phyloP scores from a whole-genome alignment of 2,797 vertebrate species.

The Rhinichthys osculus region DNA sequence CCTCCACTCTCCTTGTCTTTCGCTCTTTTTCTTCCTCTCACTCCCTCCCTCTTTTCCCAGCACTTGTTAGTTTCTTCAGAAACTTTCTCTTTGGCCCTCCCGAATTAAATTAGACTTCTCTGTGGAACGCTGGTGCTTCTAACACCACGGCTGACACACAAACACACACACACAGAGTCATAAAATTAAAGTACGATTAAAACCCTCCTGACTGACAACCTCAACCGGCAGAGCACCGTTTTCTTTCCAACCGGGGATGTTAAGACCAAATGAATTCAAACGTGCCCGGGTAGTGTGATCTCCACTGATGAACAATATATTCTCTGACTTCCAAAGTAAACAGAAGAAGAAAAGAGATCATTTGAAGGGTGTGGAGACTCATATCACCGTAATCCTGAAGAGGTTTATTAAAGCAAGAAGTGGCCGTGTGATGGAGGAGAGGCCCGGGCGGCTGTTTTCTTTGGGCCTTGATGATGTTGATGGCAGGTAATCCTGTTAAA shows the following conservation, averaged over 20 bases:
- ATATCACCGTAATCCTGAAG: constrained; percentile 58
- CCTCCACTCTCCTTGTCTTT: constrained; percentile 92
- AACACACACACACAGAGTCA: constrained; percentile 12
- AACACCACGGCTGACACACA: constrained; percentile 26
- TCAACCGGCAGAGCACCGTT: neutral
- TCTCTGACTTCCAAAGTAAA: constrained; percentile 44
- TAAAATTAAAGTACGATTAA: constrained; percentile 28
- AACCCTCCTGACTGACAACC: neutral
- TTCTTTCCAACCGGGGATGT: neutral
- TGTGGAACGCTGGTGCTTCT: constrained; percentile 35
- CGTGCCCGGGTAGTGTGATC: constrained; percentile 20
- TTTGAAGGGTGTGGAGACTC: constrained; percentile 54
- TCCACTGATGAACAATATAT: constrained; percentile 44
- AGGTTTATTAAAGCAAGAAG: constrained; percentile 61
- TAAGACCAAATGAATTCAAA: constrained; percentile 32
- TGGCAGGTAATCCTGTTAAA: constrained; percentile 66
- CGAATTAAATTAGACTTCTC: constrained; percentile 61
- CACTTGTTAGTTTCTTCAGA: constrained; percentile 58
- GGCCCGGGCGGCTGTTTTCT: constrained; percentile 56
- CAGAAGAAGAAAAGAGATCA: constrained; percentile 57
- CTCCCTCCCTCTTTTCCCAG: constrained; percentile 86
- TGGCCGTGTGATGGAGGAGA: constrained; percentile 45
- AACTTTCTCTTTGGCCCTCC: constrained; percentile 57
- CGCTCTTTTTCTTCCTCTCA: constrained; percentile 83
- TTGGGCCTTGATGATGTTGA: constrained; percentile 60